A percentile compares a stretch with the other conserved stretches of the same genome.
Evolutionary conservation across 2,888 invertebrate species (phyloP).

Genomic region (Sepiola atlantica): DNA sequence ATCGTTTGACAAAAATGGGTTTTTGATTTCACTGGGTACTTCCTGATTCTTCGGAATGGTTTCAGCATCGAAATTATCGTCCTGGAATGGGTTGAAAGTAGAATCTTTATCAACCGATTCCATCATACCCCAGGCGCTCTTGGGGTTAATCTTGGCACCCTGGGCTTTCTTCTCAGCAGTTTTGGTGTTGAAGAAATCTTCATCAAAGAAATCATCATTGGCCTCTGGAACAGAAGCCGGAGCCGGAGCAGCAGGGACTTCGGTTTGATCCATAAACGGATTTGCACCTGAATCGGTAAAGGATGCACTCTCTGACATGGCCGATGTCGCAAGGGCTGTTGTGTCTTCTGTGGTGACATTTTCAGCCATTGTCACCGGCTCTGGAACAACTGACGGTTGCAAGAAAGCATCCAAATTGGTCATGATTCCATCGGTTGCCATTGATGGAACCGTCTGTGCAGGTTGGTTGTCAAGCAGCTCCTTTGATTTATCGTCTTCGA

Average conservation of each 20-base stretch:
- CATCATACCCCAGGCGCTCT: constrained; percentile 51
- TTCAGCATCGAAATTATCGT: constrained; percentile 64
- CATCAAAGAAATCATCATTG: constrained; percentile 53
- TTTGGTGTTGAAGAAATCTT: constrained; percentile 56
- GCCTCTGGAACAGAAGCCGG: constrained; percentile 48
- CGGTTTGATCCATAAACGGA: constrained; percentile 50
- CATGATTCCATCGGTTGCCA: neutral
- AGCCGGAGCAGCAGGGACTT: constrained; percentile 48
- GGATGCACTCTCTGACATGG: constrained; percentile 49
- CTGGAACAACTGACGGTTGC: neutral
- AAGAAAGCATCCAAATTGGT: constrained; percentile 24
- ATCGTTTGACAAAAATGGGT: constrained; percentile 51
- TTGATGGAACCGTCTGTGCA: neutral
- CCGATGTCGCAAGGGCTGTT: constrained; percentile 12
- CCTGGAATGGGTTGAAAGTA: constrained; percentile 65
- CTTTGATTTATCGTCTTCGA: neutral
- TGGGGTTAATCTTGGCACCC: constrained; percentile 47
- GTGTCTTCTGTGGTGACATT: neutral
- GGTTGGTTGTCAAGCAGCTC: neutral
- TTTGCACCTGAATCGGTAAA: constrained; percentile 49
- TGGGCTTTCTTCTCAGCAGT: constrained; percentile 49
- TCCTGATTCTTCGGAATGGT: constrained; percentile 52
- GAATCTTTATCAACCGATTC: constrained; percentile 50
- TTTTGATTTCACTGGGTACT: constrained; percentile 38
- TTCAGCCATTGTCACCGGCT: neutral